Evolutionary conservation across 92 coral and sea anemone species (phyloP).

Genomic region (Montipora capitata): DNA sequence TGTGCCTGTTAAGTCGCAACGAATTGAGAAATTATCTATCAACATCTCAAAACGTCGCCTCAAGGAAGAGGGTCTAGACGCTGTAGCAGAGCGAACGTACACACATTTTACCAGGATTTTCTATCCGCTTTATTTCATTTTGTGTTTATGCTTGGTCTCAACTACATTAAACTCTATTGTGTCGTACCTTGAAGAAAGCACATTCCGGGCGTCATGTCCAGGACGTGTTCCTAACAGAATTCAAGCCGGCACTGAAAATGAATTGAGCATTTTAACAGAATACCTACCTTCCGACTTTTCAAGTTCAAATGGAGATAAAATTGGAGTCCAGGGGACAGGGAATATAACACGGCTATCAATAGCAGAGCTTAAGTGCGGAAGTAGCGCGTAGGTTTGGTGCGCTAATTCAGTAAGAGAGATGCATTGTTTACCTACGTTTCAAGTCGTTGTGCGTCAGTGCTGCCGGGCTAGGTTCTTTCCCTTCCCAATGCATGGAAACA

Average conservation of each 20-base stretch:
- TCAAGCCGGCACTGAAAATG: neutral
- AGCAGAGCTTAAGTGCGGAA: no score
- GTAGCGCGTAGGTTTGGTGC: no score
- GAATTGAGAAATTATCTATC: neutral
- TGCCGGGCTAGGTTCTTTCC: no score
- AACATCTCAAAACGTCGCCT: neutral
- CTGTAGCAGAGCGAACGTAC: neutral
- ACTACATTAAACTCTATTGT: constrained; percentile 52
- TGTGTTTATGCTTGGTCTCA: constrained; percentile 54
- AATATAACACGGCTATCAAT: no score
- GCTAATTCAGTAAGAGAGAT: no score
- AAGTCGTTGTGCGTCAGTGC: no score
- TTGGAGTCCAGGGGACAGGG: no score
- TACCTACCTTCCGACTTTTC: neutral
- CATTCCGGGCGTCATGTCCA: constrained; percentile 5
- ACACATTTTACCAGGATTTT: neutral
- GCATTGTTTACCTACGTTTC: no score
- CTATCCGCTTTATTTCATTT: neutral
- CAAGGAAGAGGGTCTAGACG: neutral
- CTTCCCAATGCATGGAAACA: no score
- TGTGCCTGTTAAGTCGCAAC: neutral
- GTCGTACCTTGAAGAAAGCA: constrained; percentile 24
- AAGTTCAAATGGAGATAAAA: neutral
- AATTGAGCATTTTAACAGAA: neutral
- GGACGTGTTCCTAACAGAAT: neutral